Evolutionary conservation across 2,113 vertebrate species (phyloP), one percentile per base, ranked within the genome.

Genomic region (Eonycteris spelaea): DNA sequence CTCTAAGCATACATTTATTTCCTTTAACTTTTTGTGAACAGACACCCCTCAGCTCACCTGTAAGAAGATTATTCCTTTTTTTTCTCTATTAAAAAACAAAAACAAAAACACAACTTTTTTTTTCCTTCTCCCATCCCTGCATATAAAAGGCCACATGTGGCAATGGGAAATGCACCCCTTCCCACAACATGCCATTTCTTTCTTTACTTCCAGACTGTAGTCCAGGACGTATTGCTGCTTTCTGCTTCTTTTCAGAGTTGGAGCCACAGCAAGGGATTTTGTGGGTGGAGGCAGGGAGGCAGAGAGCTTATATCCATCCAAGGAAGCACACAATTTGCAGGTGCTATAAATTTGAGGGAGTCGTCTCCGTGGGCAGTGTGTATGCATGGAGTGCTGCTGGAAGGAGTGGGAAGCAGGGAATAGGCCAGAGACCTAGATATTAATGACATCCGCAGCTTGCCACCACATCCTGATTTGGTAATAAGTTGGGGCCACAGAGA

Each of bases 361-460:
- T 61, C 22, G 0, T 91, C 73, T 84, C 94, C 40, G 24, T 15
- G 15, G 45, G 10, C 78, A 95, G 59, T 35, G 28, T 43, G 61
- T 18, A 15, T 51, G 65, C 21, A 9, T 4, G 26, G 63, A 53
- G 28, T 7, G 38, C 85, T 2, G 3, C 24, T 16, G 19, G 67
- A 83, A 65, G 15, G 14, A 55, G 61, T 7, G 65, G 33, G 86
- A 74, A n/a, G 91, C 59, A 26, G 73, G 80, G 75, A 93, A 94
- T 30, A 75, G 91, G 33, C 96, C 18, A 5, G 84, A 97, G 92
- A 92, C 82, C 82, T 65, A 30, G 96, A 97, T 96, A 98, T 98
- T 97, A 97, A 97, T 71, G 96, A 22, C 57, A 94, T 92, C 97
- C 78, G 91, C 97, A 97, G 95, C 35, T 63, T 97, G 92, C 67